Evolutionary conservation across 2,797 vertebrate species (phyloP).

Genomic region (Pantherophis vulpinus): DNA sequence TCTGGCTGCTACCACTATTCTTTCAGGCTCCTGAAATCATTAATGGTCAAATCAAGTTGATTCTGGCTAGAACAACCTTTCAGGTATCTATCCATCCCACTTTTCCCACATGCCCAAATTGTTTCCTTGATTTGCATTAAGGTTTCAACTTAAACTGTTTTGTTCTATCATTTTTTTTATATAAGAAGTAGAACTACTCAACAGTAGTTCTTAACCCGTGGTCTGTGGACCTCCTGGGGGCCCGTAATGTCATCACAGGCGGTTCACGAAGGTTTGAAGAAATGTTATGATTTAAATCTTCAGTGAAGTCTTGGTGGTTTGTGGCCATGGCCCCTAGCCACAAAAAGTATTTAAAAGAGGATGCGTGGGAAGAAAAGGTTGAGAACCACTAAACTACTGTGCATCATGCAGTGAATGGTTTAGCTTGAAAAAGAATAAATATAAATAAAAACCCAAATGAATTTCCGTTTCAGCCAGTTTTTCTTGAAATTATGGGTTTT

Average conservation of each 20-base stretch:
- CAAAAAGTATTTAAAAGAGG: background rate
- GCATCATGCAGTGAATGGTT: background rate
- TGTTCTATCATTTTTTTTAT: background rate
- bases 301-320: background rate
- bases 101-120: background rate
- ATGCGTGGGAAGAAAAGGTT: background rate
- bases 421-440: background rate
- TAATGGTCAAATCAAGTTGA: conserved; percentile 41
- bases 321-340: background rate
- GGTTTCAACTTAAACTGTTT: background rate
- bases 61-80: background rate
- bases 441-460: background rate
- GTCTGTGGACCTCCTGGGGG: background rate
- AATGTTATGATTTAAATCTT: background rate
- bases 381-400: background rate
- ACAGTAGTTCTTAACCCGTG: background rate
- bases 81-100: background rate
- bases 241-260: background rate
- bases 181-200: background rate
- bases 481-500: background rate
- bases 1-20: conserved; percentile 15
- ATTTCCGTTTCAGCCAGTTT: background rate
- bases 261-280: background rate
- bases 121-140: background rate
- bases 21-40: conserved; percentile 41